Base-by-base conservation (phyloP, 2,888 invertebrate species). In the Oxystoma pomonae region DNA sequence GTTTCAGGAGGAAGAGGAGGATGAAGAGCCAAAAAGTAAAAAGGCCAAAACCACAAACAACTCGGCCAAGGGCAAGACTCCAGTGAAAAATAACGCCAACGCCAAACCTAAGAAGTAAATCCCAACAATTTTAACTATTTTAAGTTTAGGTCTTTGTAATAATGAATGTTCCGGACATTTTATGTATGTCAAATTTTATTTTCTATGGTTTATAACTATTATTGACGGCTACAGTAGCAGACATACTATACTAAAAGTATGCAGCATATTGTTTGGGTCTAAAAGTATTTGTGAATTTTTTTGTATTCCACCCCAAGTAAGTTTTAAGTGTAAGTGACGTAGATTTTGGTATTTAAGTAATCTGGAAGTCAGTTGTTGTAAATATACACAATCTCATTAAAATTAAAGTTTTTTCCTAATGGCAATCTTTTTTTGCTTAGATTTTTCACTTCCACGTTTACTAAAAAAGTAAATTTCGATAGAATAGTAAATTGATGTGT, bases 21-120 rank as follows among this genome's bases (percentile, higher is more conserved):
- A 91, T 19, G 90, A 89, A 52, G 89, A 89, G 80, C 89, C 90
- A 73, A 91, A 91, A 81, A 73, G 73, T 67, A 88, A 88, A 80
- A 91, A 91, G 81, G 89, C 90, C 76, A 86, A 88, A 80, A 90
- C 90, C 83, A 81, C 89, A 79, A 88, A 87, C 81, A 87, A 87
- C 75, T 87, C 87, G 80, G 87, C 87, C 76, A 89, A 89, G 82
- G 88, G 87, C 75, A 89, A 89, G 82, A 83, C 85, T 64, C 82
- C 86, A 63, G 85, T 87, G 71, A 83, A 80, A 72, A 80, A 78
- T 68, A 76, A 75, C 64, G 70, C 72, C 73, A 87, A 88, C 80
- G 90, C 90, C 85, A 89, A 35, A 35, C 35, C 35, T 3, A 35
- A 88, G 81, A 89, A 90, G 81, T 84, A 83, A 81, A 69, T 67